phyloP scores from a whole-genome alignment of 1,140 invertebrate species.

The Laodelphax striatellus region DNA sequence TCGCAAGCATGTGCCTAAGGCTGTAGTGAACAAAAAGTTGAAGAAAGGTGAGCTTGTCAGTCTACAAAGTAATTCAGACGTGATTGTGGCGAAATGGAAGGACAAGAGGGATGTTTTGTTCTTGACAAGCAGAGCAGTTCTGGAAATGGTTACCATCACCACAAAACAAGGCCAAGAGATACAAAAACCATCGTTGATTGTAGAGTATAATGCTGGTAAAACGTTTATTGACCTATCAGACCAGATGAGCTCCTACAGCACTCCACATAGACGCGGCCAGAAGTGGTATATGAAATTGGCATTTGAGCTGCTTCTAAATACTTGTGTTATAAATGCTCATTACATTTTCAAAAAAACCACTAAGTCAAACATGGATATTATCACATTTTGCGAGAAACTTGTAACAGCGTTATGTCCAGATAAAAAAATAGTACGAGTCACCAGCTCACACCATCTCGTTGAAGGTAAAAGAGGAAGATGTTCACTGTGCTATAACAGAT shows the following conservation, averaged over 20 bases:
- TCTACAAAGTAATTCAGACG: conserved; percentile 27
- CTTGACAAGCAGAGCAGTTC: conserved; percentile 4
- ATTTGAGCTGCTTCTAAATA: conserved; percentile 29
- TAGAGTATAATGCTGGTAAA: conserved; percentile 30
- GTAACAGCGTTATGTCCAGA: not conserved
- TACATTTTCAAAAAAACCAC: conserved; percentile 6
- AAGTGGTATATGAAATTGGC: conserved; percentile 33
- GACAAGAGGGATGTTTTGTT: conserved; percentile 26
- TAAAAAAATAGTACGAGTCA: no score
- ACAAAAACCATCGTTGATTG: conserved; percentile 26
- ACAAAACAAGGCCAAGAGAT: conserved; percentile 20
- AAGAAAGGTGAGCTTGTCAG: conserved; percentile 25
- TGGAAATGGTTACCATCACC: conserved; percentile 2
- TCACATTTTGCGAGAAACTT: conserved; percentile 1
- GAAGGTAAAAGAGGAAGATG: no score
- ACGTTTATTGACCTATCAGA: conserved; percentile 31
- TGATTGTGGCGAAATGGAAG: conserved; percentile 34
- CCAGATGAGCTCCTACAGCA: conserved; percentile 31
- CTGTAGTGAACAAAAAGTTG: no score
- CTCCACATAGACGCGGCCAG: conserved; percentile 29
- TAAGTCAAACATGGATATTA: conserved; percentile 1
- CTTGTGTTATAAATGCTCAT: conserved; percentile 8
- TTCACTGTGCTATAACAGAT: no score
- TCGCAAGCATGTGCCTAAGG: no score
- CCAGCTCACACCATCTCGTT: no score